Evolutionary conservation across 2,113 vertebrate genomes (phyloP).

Genomic region (Mormyrus iriodes): DNA sequence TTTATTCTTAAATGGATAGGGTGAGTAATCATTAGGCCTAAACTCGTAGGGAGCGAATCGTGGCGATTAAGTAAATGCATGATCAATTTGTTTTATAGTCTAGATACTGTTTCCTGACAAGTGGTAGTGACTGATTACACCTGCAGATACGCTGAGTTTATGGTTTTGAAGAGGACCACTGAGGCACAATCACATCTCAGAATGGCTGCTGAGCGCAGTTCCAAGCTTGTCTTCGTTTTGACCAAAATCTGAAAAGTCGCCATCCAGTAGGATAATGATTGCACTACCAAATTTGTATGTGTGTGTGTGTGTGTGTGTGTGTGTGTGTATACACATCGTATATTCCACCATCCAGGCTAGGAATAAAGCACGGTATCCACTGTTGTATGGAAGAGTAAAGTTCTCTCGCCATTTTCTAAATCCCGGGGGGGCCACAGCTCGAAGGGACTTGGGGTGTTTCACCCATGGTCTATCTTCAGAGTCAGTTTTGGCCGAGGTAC

Average conservation of each 20-base stretch:
- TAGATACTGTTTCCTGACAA: constrained; percentile 39
- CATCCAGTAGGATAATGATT: constrained; percentile 23
- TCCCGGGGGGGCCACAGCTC: background rate
- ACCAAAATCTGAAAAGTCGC: constrained; percentile 34
- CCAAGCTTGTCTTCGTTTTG: constrained; percentile 51
- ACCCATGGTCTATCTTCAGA: background rate
- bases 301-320: background rate
- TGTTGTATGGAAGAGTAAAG: background rate
- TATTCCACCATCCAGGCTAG: constrained; percentile 31
- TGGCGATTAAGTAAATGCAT: constrained; percentile 43
- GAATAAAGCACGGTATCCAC: constrained; percentile 32
- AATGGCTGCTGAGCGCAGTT: constrained; percentile 63
- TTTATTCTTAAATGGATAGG: constrained; percentile 52
- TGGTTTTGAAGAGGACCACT: constrained; percentile 63
- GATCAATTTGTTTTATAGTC: constrained; percentile 44
- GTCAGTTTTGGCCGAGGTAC: background rate
- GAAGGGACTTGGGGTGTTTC: background rate
- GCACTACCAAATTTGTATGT: background rate
- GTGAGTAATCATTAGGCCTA: constrained; percentile 42
- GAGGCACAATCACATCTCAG: constrained; percentile 58
- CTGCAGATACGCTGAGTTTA: constrained; percentile 46
- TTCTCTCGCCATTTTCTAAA: background rate
- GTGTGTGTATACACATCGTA: no score
- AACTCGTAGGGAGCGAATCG: constrained; percentile 32
- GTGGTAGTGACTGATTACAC: constrained; percentile 28